Evolutionary conservation across 2,797 vertebrate species (phyloP).

Genomic region (Arnoldichthys spilopterus): DNA sequence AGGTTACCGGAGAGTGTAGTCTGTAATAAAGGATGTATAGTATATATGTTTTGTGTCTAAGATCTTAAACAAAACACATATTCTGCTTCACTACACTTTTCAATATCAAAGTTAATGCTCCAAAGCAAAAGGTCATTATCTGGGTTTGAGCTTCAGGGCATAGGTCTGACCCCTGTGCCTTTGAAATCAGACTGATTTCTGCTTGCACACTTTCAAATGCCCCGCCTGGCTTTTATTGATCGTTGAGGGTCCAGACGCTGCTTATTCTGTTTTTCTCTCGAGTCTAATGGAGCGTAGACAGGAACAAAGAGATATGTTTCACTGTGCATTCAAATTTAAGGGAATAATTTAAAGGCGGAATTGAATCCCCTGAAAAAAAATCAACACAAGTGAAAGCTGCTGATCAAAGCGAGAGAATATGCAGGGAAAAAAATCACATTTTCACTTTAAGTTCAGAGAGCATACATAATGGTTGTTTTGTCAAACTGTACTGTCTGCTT

Average conservation of each 20-base stretch:
- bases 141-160: neutral
- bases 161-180: slow-evolving; percentile 5
- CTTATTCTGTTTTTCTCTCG: neutral
- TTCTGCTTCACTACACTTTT: no score
- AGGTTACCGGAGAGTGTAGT: no score
- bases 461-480: slow-evolving; percentile 22
- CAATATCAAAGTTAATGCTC: neutral
- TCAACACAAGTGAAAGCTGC: neutral
- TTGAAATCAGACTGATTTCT: slow-evolving; percentile 1
- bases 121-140: neutral
- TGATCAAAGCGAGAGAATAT: slow-evolving; percentile 10
- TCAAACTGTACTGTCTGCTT: slow-evolving; percentile 28
- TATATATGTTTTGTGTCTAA: neutral
- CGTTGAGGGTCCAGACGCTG: neutral
- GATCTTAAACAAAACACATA: neutral
- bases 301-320: neutral
- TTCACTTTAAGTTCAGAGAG: slow-evolving; percentile 13
- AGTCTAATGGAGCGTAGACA: slow-evolving; percentile 9
- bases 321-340: neutral
- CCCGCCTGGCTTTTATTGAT: slow-evolving; percentile 36
- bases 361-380: neutral
- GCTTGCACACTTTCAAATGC: neutral
- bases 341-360: neutral
- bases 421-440: neutral
- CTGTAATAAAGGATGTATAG: neutral